Evolutionary conservation across 2,797 vertebrate genomes (phyloP), one percentile per base, ranked within the genome.

Genomic region (Fringilla coelebs): DNA sequence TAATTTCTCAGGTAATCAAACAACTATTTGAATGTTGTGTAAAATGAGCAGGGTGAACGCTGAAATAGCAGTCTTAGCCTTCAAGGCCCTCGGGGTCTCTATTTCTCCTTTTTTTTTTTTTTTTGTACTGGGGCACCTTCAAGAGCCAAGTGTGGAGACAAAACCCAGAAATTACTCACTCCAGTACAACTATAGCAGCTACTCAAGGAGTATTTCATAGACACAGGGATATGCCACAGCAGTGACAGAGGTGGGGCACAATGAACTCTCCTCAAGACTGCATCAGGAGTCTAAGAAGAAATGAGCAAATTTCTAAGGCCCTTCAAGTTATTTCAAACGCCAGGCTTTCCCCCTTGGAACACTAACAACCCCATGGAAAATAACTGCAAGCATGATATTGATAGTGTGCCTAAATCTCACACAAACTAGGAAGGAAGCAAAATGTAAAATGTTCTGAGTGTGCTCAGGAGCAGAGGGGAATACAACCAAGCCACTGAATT

Each of bases 321-420:
- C 72, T 91, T 74, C 40, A 45, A 76, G 34, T 90, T 48, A 63
- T 91, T 92, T 87, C n/a, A 60, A 96, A 77, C 61, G 68, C 68
- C 38, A 72, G 32, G 45, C 52, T 85, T 92, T 52, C 43, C 91
- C 66, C 40, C 81, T 90, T 66, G 45, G 81, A 94, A 88, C n/a
- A 74, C 77, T 90, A 95, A 76, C n/a, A 75, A 25, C 18, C 28
- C 72, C 31, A 4, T 58, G 80, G 85, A 91, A 96, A 96, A 97
- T 74, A 88, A 87, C 1, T 76, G 26, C 40, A 91, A 95, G 49
- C 32, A 25, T 2, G 28, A 66, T 24, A 81, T 1, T 80, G 88
- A 86, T 5, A 90, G 55, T 24, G 48, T 77, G 45, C 61, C 76
- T 84, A 41, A 78, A 93, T 31, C 68, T 82, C 61, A 45, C 8